phyloP scores from a whole-genome alignment of 1,140 invertebrate species.

The Saccostrea echinata region DNA sequence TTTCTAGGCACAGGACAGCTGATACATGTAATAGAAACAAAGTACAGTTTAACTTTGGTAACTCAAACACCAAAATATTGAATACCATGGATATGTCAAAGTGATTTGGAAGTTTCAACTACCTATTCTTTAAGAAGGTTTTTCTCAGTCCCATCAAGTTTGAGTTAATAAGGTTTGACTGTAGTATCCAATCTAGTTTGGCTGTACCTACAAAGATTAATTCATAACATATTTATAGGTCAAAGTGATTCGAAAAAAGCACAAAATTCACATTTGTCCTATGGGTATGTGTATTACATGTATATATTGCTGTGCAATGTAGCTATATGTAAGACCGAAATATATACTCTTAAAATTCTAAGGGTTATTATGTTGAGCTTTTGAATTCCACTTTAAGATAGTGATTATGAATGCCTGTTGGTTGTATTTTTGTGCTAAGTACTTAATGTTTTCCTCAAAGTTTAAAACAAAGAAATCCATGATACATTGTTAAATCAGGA shows the following conservation, averaged over 20 bases:
- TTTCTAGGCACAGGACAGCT: no score
- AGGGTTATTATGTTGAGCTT: not conserved
- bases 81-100: no score
- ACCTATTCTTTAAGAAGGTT: no score
- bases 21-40: no score
- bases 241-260: not conserved
- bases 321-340: not conserved
- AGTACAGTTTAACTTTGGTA: no score
- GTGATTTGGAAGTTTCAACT: no score
- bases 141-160: no score
- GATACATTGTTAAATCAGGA: not conserved
- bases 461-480: constrained; percentile 1
- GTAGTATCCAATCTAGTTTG: no score
- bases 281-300: not conserved
- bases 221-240: not conserved
- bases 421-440: not conserved
- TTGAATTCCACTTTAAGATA: not conserved
- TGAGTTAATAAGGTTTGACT: no score
- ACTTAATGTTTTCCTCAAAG: not conserved
- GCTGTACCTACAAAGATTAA: no score
- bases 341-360: not conserved
- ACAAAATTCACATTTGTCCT: not conserved
- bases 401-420: no score
- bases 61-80: no score
- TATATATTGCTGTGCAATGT: not conserved